Base-by-base conservation (phyloP, 2,888 invertebrate genomes). In the Halictus ligatus region DNA sequence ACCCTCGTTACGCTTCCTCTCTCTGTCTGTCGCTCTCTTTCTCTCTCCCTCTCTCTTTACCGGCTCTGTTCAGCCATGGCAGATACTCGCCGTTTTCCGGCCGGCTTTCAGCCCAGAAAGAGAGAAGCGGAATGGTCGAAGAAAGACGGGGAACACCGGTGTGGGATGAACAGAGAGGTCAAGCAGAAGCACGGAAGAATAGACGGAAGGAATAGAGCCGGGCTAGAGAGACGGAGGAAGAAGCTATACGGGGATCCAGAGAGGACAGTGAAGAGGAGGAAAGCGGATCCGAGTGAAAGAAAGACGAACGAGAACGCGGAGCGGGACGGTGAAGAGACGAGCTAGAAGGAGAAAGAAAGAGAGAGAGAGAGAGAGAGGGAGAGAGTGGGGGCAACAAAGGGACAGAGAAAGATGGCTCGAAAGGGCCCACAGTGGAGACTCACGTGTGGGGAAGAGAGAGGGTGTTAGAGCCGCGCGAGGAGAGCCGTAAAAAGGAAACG, bases 1-100 rank as follows among this genome's bases (percentile, higher is more conserved):
- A 90, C 84, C 90, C 87, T 88, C 84, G 84, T 87, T 84, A 84
- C 82, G 67, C 58, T 60, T 64, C 75, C 60, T 73, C 72, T 81
- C 50, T 72, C 48, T 40, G 18, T 21, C 69, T 73, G 71, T 81
- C 46, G 60, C 54, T 50, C 54, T 75, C 64, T 71, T 67, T 78
- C 46, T 67, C 58, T 54, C n/a, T 25, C 13, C 64, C 58, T 67
- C 58, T 74, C 67, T 25, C 6, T 15, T 13, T 13, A 25, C 13
- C 10, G n/a, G 12, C 60, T 81, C 78, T 72, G 78, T 76, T 77
- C 78, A 60, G 46, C 64, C 60, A 67, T 58, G 67, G 60, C n/a
- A 50, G 78, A 46, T 74, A 78, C 77, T 78, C 72, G 82, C 76
- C 82, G 85, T 85, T 89, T 88, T 83, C 84, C 84, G 76, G 54